A percentile compares a stretch with the other conserved stretches of the same genome.
These are phyloP conservation scores for Eupithecia exiguata DNA, from an alignment of 2,888 invertebrate genomes.

Conservation along the genomic window DNA sequence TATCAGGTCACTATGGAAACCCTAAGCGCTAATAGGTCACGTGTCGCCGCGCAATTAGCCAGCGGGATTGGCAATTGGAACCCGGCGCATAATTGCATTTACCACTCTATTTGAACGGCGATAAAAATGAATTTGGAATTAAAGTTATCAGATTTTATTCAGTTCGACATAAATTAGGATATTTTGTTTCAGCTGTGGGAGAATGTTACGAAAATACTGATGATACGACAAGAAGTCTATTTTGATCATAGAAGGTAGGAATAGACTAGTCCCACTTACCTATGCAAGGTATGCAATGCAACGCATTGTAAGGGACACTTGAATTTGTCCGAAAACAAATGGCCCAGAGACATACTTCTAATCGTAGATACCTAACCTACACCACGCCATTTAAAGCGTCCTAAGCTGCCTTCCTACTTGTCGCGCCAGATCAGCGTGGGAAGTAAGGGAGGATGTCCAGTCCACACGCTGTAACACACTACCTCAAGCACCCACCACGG, in stretches of 20 bases:
- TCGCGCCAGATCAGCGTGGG: no score
- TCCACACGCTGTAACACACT: neutral
- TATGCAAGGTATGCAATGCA: neutral
- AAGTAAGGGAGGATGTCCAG: neutral
- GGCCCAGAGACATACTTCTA: neutral
- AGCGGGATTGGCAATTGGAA: constrained; percentile 44
- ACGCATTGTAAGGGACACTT: neutral
- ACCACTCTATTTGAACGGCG: neutral
- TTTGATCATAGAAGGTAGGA: neutral
- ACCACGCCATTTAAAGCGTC: neutral
- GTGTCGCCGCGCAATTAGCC: constrained; percentile 52
- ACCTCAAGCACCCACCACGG: no score
- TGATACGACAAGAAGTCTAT: neutral
- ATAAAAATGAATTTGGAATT: constrained; percentile 2
- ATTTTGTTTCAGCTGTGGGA: neutral
- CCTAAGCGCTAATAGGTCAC: constrained; percentile 48
- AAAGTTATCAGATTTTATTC: neutral
- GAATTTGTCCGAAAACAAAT: neutral
- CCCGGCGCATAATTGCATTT: constrained; percentile 41
- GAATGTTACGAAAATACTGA: neutral
- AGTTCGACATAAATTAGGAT: neutral
- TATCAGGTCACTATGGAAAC: neutral
- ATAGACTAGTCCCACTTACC: neutral
- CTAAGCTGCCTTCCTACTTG: neutral
- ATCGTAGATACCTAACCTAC: neutral